These are phyloP conservation scores for Pimpla rufipes DNA, from an alignment of 2,888 invertebrate species.

Conservation along the genomic window DNA sequence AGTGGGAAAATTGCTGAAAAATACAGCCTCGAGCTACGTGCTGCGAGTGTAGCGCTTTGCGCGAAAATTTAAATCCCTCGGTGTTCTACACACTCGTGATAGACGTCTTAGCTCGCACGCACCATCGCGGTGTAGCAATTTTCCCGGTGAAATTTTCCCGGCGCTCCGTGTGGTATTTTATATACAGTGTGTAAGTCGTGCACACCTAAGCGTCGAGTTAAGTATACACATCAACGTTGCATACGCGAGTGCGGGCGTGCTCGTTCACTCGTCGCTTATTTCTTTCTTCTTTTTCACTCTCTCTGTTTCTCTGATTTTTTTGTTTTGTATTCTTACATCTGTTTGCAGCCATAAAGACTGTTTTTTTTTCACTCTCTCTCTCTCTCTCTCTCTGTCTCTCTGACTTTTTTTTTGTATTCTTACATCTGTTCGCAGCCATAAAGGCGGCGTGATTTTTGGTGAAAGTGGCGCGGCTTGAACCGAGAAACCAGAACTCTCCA, in stretches of 20 bases:
- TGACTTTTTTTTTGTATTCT: slow-evolving; percentile 1
- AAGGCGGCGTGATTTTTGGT: slow-evolving; percentile 54
- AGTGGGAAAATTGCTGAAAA: neutral
- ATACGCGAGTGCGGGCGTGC: slow-evolving; percentile 18
- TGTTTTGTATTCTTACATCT: slow-evolving; percentile 10
- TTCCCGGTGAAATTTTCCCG: slow-evolving; percentile 19
- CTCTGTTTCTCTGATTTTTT: neutral
- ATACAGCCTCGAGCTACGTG: neutral
- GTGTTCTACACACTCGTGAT: neutral
- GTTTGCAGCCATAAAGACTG: slow-evolving; percentile 41
- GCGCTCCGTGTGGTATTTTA: neutral
- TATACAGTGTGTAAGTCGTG: neutral
- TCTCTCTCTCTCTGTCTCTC: too few relatives aligned
- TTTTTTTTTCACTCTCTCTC: too few relatives aligned
- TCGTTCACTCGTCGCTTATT: slow-evolving; percentile 22
- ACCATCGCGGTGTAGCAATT: slow-evolving; percentile 26
- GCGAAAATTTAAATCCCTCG: slow-evolving; percentile 15
- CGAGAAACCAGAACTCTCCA: slow-evolving; percentile 58
- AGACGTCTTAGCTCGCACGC: slow-evolving; percentile 28
- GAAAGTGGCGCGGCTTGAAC: slow-evolving; percentile 52
- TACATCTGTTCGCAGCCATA: slow-evolving; percentile 37
- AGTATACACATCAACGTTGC: neutral
- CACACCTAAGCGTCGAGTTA: slow-evolving; percentile 1
- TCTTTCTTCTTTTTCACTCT: neutral
- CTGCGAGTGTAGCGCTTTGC: neutral